Percentiles rank a stretch among this genome's conserved stretches.
Conservation (phyloP, 2,113 vertebrate genomes). For the Plectropomus leopardus region DNA sequence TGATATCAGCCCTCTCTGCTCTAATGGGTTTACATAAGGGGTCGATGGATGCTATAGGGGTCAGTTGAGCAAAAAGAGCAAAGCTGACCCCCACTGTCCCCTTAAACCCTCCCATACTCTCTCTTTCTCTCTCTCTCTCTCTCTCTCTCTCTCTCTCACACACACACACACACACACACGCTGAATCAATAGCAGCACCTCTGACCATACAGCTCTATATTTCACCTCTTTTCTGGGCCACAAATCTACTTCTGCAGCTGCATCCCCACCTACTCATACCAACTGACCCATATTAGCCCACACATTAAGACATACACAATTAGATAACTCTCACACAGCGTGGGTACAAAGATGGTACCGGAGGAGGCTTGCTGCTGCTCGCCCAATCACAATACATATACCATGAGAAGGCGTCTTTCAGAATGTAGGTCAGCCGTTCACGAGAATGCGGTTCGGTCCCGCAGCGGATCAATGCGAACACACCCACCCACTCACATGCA, state of each 20-base stretch:
- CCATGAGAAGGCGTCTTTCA: slow-evolving; percentile 43
- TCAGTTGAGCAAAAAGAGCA: slow-evolving; percentile 71
- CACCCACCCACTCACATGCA: slow-evolving; percentile 62
- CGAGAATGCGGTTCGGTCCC: slow-evolving; percentile 61
- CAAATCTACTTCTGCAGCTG: not conserved
- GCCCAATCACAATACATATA: slow-evolving; percentile 65
- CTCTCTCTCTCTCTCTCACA: too few relatives aligned
- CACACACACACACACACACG: slow-evolving; percentile 17
- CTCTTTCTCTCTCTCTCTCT: too few relatives aligned
- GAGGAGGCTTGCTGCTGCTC: slow-evolving; percentile 53
- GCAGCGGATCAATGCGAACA: slow-evolving; percentile 76
- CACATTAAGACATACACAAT: slow-evolving; percentile 24
- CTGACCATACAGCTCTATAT: not conserved
- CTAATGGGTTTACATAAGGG: slow-evolving; percentile 82
- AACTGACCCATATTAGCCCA: slow-evolving; percentile 49
- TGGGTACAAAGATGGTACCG: slow-evolving; percentile 47
- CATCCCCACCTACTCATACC: not conserved
- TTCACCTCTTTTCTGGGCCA: not conserved
- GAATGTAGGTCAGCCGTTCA: slow-evolving; percentile 79
- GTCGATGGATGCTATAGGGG: slow-evolving; percentile 66
- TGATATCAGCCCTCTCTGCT: slow-evolving; percentile 54
- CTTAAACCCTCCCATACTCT: not conserved
- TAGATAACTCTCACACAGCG: slow-evolving; percentile 39
- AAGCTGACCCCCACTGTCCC: slow-evolving; percentile 25
- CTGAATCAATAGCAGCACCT: slow-evolving; percentile 42